Evolutionary conservation across 2,797 vertebrate genomes (phyloP).

Genomic region (Spinus olivaceus): DNA sequence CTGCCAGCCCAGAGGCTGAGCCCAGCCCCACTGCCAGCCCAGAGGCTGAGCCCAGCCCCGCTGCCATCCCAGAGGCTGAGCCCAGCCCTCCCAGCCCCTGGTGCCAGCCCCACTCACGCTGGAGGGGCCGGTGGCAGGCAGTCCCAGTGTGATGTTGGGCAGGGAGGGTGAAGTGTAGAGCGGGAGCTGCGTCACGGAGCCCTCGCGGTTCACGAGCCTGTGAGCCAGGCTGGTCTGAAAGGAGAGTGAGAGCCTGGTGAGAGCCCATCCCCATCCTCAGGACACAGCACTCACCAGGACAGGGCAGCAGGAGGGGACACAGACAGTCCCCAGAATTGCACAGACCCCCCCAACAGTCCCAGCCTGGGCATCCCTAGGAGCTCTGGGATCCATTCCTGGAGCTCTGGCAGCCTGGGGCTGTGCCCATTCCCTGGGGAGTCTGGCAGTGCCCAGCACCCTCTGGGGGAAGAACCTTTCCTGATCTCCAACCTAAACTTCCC

Average conservation of each 20-base stretch:
- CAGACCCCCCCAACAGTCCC: neutral
- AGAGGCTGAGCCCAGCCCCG: too few relatives aligned
- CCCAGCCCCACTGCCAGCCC: neutral
- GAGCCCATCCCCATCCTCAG: neutral
- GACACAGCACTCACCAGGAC: fast-evolving
- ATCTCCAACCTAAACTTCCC: neutral
- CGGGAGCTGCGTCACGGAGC: slow-evolving; percentile 88
- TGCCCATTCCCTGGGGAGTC: neutral
- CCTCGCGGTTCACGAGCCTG: slow-evolving; percentile 85
- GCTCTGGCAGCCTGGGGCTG: neutral
- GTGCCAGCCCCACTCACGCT: slow-evolving; percentile 72
- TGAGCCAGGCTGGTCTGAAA: slow-evolving; percentile 87
- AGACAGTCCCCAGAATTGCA: neutral
- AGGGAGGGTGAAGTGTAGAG: slow-evolving; percentile 96
- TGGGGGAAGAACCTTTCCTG: neutral
- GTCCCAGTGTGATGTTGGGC: slow-evolving; percentile 95
- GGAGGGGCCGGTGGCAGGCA: slow-evolving; percentile 88
- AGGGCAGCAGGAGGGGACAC: neutral
- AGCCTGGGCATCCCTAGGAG: fast-evolving
- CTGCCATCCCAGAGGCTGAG: too few relatives aligned
- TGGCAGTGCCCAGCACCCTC: neutral
- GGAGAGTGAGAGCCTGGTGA: neutral
- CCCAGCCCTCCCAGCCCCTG: too few relatives aligned
- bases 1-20: neutral
- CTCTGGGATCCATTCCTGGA: fast-evolving